Evolutionary conservation across 2,797 vertebrate species (phyloP).

Genomic region (Eupleurogrammus muticus): DNA sequence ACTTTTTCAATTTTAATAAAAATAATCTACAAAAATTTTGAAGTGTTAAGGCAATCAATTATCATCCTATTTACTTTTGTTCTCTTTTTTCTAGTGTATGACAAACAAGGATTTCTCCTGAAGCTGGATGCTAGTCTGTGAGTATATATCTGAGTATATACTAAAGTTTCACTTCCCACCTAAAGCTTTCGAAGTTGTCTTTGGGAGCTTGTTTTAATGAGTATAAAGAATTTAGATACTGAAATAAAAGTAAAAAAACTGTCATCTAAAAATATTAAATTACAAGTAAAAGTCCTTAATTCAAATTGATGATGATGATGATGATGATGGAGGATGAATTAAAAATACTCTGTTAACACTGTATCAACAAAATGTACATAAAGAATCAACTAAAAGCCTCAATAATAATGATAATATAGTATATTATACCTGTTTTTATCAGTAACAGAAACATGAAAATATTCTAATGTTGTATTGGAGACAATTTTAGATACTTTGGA

Average conservation of each 20-base stretch:
- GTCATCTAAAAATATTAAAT: no score
- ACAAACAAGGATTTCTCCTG: constrained; percentile 91
- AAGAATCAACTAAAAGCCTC: no score
- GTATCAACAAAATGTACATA: background rate
- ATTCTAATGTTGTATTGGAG: no score
- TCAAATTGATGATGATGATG: no score
- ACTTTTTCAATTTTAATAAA: background rate
- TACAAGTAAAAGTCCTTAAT: no score
- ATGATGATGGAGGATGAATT: no score
- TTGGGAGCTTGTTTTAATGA: background rate
- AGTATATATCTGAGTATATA: constrained; percentile 76
- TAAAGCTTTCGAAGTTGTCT: background rate
- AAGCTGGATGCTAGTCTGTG: constrained; percentile 90
- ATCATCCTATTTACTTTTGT: constrained; percentile 13
- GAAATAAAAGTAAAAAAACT: no score
- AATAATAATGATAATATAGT: background rate
- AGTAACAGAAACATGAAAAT: no score
- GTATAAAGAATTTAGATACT: no score
- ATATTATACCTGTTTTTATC: no score
- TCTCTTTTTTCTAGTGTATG: constrained; percentile 85
- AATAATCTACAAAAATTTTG: background rate
- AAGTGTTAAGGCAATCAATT: background rate
- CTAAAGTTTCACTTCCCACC: background rate
- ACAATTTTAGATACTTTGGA: no score
- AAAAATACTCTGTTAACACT: no score